Percentiles rank a stretch among this genome's conserved stretches.
Conservation (phyloP, 2,113 vertebrate species). For the Vulpes lagopus region DNA sequence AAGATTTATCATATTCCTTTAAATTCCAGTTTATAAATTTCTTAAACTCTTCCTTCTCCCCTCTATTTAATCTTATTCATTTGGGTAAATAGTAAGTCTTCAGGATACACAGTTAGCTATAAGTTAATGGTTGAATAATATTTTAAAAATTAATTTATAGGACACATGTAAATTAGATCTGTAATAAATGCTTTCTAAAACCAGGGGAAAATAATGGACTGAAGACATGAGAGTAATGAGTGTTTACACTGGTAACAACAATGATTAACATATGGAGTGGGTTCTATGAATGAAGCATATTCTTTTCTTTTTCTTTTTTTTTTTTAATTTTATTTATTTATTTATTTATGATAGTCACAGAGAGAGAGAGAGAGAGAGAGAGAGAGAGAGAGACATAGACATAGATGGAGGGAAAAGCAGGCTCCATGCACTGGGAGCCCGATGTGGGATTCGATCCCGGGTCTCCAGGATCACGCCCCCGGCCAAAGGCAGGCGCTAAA, state of each 20-base stretch:
- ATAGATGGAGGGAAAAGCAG: too few species aligned
- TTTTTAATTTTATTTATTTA: too few species aligned
- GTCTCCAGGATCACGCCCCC: too few species aligned
- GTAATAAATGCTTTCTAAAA: conserved; percentile 29
- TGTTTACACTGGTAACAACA: neutral
- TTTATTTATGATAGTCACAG: too few species aligned
- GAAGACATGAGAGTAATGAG: neutral
- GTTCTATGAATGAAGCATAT: neutral
- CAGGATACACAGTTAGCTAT: neutral
- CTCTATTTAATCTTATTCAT: neutral
- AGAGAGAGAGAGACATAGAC: too few species aligned
- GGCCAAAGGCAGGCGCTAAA: too few species aligned
- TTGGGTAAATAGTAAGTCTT: conserved; percentile 30
- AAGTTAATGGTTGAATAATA: neutral
- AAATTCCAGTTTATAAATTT: conserved; percentile 39
- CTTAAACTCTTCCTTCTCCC: neutral
- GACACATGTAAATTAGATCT: conserved; percentile 18
- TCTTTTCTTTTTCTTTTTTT: neutral
- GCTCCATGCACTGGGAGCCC: too few species aligned
- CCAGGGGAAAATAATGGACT: neutral
- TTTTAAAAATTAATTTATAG: neutral
- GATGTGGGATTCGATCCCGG: too few species aligned
- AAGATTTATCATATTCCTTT: conserved; percentile 28
- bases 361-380: too few species aligned
- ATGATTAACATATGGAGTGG: neutral